Percentiles rank a stretch among this genome's conserved stretches.
Conservation (phyloP, 2,888 invertebrate species). For the Alloscopus bannaensis region DNA sequence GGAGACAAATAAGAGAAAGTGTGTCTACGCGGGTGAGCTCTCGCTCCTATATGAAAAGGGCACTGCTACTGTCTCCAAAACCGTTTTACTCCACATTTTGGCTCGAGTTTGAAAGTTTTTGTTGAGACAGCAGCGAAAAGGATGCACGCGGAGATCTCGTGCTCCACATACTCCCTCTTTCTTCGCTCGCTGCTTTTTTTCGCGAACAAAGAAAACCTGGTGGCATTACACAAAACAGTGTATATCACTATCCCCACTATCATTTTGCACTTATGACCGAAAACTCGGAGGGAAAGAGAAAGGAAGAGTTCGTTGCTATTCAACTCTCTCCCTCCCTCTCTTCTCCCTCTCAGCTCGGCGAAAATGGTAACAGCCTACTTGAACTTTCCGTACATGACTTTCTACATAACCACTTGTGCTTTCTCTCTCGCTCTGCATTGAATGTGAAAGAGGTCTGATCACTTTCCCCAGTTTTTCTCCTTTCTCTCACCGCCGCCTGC, state of each 20-base stretch:
- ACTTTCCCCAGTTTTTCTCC: slow-evolving; percentile 26
- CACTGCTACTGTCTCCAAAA: no score
- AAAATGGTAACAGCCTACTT: slow-evolving; percentile 26
- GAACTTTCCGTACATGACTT: slow-evolving; percentile 9
- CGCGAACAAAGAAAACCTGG: slow-evolving; percentile 21
- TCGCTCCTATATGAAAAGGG: no score
- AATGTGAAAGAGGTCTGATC: slow-evolving; percentile 30
- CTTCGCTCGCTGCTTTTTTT: background rate
- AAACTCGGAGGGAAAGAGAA: no score
- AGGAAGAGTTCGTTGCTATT: slow-evolving; percentile 31
- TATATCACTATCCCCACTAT: slow-evolving; percentile 7
- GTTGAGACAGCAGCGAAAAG: background rate
- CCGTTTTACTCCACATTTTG: slow-evolving; percentile 18
- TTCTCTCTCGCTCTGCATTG: slow-evolving; percentile 8
- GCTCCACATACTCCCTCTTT: background rate
- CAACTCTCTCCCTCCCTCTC: background rate
- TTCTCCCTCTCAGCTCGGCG: background rate
- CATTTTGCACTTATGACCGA: slow-evolving; percentile 37
- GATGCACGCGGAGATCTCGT: slow-evolving; percentile 36
- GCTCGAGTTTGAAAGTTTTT: slow-evolving; percentile 7
- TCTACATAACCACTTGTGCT: slow-evolving; percentile 12
- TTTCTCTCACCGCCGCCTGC: background rate
- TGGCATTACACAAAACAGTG: slow-evolving; percentile 23
- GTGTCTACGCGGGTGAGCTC: no score
- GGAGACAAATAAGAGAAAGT: no score